phyloP scores from a whole-genome alignment of 92 coral and sea anemone species.

The Scolanthus callimorphus region DNA sequence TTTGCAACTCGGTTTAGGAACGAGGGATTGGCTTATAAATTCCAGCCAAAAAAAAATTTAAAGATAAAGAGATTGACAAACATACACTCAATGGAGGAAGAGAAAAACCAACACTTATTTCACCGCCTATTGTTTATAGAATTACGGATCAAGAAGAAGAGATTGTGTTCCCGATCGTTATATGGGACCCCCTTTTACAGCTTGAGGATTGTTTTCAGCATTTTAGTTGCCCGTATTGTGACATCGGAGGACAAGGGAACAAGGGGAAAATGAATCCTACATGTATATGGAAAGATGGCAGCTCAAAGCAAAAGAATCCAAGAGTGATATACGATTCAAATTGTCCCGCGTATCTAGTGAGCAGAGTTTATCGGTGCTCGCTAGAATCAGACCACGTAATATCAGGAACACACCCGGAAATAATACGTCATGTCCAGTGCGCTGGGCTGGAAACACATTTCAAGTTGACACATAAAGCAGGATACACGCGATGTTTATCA shows the following conservation, averaged over 20 bases:
- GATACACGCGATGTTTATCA: background rate
- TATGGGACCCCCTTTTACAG: background rate
- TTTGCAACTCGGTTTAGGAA: no score
- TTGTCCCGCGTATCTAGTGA: background rate
- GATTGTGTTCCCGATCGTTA: no score
- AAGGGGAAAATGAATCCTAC: background rate
- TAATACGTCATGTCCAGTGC: no score
- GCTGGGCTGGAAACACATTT: background rate
- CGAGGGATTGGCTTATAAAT: no score
- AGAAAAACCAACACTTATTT: no score
- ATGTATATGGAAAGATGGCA: background rate
- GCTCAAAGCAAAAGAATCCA: background rate
- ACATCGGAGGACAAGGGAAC: no score
- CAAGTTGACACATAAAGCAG: background rate
- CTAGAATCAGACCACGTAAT: background rate
- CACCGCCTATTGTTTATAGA: no score
- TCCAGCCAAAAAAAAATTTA: no score
- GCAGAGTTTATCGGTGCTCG: background rate
- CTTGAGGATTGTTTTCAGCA: background rate
- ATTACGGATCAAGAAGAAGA: no score
- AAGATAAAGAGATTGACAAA: no score
- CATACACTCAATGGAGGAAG: no score
- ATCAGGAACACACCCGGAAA: background rate
- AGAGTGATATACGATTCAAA: background rate
- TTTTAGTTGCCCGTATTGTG: background rate